These are phyloP conservation scores for Cylloceria caligata DNA, from an alignment of 2,888 invertebrate genomes.

Conservation along the genomic window DNA sequence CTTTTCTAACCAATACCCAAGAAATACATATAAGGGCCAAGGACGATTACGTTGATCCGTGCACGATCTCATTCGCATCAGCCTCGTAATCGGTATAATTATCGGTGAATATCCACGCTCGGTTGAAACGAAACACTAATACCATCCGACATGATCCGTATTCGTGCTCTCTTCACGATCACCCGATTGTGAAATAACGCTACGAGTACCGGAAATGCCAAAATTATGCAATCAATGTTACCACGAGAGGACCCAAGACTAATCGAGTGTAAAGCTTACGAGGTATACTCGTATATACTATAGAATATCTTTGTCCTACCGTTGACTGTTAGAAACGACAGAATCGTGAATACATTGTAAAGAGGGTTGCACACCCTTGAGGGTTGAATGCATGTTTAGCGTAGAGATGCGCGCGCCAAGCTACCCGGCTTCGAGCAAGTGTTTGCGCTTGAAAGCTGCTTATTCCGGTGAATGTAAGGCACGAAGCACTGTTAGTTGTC, in stretches of 20 bases:
- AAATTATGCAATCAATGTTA: constrained; percentile 3
- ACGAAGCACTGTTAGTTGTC: constrained; percentile 47
- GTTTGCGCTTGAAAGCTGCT: constrained; percentile 63
- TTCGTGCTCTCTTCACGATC: not conserved
- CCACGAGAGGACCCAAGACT: not conserved
- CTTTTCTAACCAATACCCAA: not conserved
- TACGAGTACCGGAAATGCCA: constrained; percentile 5
- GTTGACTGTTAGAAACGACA: not conserved
- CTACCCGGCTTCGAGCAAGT: constrained; percentile 33
- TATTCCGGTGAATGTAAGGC: constrained; percentile 50
- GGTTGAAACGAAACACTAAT: constrained; percentile 45
- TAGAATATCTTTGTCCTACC: not conserved
- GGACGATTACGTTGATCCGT: constrained; percentile 49
- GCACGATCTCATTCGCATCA: constrained; percentile 20
- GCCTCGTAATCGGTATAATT: constrained; percentile 47
- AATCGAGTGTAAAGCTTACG: constrained; percentile 5
- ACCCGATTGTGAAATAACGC: constrained; percentile 1
- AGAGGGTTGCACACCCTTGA: constrained; percentile 15
- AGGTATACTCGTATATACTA: not conserved
- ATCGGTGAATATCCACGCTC: constrained; percentile 51
- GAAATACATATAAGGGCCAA: constrained; percentile 50
- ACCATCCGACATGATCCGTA: constrained; percentile 12
- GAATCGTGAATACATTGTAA: constrained; percentile 16
- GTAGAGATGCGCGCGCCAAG: constrained; percentile 18
- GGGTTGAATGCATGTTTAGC: constrained; percentile 16